Evolutionary conservation across 2,888 invertebrate species (phyloP), one percentile per base, ranked within the genome.

Genomic region (Ceratothoa steindachneri): DNA sequence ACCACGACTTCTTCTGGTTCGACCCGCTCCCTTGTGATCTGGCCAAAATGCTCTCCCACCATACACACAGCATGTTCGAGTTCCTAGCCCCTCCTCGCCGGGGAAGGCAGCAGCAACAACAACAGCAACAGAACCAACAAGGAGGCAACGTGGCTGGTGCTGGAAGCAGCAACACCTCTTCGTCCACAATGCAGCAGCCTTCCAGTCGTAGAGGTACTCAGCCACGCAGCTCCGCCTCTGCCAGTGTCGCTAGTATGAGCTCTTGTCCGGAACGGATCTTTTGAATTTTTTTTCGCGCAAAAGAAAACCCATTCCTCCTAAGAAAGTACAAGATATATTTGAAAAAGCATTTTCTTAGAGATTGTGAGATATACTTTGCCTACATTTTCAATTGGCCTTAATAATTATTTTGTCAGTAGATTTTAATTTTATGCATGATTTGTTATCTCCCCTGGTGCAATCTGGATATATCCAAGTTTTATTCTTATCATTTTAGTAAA

Each of bases 1-100:
- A 97, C 86, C 97, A 99, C 83, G 95, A 97, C 84, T 99, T 98
- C 86, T 99, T 99, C 86, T 99, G 96, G 95, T 93, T 92, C 3
- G 95, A 97, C 84, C 98, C 99, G 0, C 92, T 95, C 92, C 97
- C 97, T 0, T 91, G 91, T 82, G 94, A 94, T 83, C 86, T 95
- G 41, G 91, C 90, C 70, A 92, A 92, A 86, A 96, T 96, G 95
- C 85, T 97, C 80, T 93, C 93, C 0, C 93, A 93, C 82, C 92
- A 93, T 87, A 91, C 89, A 80, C 93, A 88, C 80, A 95, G 94
- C 84, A 97, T 97, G 96, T 97, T 97, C 84, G 97, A 97, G 84
- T 97, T 92, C 84, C 86, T 96, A 77, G 89, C 92, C 77, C 89
- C 91, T 80, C 89, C 94, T 72, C 82, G 95, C 82, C 83, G 93